A percentile compares a stretch with the other conserved stretches of the same genome.
Evolutionary conservation across 2,797 vertebrate genomes (phyloP).

Genomic region (Rhinogobio ventralis): DNA sequence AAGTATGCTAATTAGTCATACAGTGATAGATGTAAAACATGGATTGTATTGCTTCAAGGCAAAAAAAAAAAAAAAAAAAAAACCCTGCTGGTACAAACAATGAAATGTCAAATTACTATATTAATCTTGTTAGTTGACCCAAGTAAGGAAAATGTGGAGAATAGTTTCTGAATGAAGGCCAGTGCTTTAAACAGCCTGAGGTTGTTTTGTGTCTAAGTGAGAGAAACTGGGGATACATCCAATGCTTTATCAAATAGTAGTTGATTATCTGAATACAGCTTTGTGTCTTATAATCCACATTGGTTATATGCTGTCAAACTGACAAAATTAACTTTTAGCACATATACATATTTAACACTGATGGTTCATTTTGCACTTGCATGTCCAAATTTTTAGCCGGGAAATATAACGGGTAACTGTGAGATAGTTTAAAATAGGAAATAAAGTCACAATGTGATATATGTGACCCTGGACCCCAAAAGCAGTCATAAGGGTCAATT

Average conservation of each 20-base stretch:
- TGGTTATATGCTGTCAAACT: background rate
- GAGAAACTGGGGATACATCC: background rate
- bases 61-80: background rate
- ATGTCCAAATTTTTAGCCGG: background rate
- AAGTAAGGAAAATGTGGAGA: background rate
- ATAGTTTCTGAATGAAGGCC: slow-evolving; percentile 23
- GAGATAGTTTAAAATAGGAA: background rate
- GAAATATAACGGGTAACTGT: background rate
- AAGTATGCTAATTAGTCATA: background rate
- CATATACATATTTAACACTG: background rate
- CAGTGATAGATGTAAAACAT: background rate
- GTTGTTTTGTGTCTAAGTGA: slow-evolving; percentile 4
- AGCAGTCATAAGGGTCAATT: no score
- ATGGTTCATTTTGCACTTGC: background rate
- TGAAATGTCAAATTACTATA: background rate
- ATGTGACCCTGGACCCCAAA: no score
- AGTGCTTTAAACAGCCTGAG: slow-evolving; percentile 24
- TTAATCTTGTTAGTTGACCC: background rate
- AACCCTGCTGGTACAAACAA: background rate
- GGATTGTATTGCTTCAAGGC: background rate
- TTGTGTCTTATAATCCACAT: background rate
- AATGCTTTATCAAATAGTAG: background rate
- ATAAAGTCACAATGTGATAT: background rate
- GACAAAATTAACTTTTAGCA: background rate
- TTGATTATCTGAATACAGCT: background rate